phyloP scores from a whole-genome alignment of 1,140 invertebrate species.

The Drosophila sulfurigaster region DNA sequence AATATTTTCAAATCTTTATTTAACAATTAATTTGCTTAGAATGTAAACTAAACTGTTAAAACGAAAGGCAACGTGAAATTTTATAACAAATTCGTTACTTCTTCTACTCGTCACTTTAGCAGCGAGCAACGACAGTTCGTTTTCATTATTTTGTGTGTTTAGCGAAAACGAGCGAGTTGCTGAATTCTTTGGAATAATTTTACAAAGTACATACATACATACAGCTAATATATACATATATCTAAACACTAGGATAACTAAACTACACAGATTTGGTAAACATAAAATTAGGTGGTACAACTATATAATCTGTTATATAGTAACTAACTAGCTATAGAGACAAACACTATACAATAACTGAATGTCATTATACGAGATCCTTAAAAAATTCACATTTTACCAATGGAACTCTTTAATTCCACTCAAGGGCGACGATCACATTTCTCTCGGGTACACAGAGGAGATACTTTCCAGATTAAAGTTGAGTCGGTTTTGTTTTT shows the following conservation, averaged over 20 bases:
- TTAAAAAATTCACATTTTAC: conserved; percentile 65
- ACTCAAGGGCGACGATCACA: conserved; percentile 68
- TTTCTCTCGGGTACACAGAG: conserved; percentile 26
- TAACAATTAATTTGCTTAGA: conserved; percentile 64
- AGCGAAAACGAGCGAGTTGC: conserved; percentile 16
- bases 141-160: neutral
- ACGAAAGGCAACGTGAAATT: conserved; percentile 58
- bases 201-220: conserved; percentile 41
- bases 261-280: conserved; percentile 10
- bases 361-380: conserved; percentile 77
- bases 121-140: neutral
- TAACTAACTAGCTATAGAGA: conserved; percentile 34
- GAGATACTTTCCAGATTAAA: neutral
- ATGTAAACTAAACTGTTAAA: conserved; percentile 47
- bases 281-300: conserved; percentile 12
- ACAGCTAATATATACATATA: conserved; percentile 22
- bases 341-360: conserved; percentile 72
- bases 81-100: conserved; percentile 49
- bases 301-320: conserved; percentile 28
- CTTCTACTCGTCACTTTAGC: conserved; percentile 32
- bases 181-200: conserved; percentile 67
- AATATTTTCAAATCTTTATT: conserved; percentile 77
- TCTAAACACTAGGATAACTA: conserved; percentile 69
- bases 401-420: conserved; percentile 66
- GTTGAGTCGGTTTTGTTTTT: conserved; percentile 17